Conservation (phyloP, 2,113 vertebrate genomes). For the Marmota flaviventris region DNA sequence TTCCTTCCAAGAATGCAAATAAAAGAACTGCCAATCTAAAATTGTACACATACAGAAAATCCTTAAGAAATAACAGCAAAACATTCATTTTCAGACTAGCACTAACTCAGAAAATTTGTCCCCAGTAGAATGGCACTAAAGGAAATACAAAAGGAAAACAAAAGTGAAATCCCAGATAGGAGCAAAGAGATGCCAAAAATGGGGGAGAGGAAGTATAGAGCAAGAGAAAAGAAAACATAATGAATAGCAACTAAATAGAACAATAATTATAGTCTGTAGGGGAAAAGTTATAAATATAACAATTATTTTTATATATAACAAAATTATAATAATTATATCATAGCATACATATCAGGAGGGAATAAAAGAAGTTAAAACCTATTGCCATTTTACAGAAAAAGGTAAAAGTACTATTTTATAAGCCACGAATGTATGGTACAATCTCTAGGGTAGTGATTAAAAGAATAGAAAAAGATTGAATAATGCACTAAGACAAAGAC, state of each 20-base stretch:
- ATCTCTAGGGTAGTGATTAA: not conserved
- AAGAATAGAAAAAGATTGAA: not conserved
- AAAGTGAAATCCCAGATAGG: not conserved
- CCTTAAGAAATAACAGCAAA: not conserved
- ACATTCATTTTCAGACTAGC: conserved; percentile 49
- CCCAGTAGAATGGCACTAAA: conserved; percentile 17
- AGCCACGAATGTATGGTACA: not conserved
- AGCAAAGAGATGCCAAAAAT: not conserved
- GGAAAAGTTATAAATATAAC: not conserved
- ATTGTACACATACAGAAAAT: not conserved
- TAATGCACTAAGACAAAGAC: conserved; percentile 37
- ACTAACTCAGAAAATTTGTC: not conserved
- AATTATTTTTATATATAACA: too few relatives aligned
- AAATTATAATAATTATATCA: not conserved
- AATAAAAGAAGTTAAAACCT: conserved; percentile 4
- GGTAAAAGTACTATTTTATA: not conserved
- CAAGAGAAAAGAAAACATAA: not conserved
- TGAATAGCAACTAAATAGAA: not conserved
- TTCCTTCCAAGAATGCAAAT: not conserved
- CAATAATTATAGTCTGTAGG: not conserved
- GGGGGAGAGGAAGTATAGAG: not conserved
- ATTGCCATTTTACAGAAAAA: conserved; percentile 1
- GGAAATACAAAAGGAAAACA: not conserved
- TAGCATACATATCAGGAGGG: not conserved
- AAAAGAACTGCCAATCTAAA: conserved; percentile 50